A percentile compares a stretch with the other conserved stretches of the same genome.
These are phyloP conservation scores for Ceyx melanurus DNA, from an alignment of 2,113 vertebrate species.

Conservation along the genomic window DNA sequence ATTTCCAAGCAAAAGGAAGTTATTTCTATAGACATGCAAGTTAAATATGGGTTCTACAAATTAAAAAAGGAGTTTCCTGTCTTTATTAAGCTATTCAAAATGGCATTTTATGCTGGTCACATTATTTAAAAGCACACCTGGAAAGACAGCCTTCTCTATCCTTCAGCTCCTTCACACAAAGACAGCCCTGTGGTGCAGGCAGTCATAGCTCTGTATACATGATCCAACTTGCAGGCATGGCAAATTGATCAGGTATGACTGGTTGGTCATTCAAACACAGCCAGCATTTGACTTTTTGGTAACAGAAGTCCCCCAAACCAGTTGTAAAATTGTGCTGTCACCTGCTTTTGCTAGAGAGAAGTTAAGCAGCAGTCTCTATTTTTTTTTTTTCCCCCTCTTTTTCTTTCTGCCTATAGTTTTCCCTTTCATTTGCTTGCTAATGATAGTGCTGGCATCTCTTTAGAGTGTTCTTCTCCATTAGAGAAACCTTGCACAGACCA, in stretches of 20 bases:
- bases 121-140: background rate
- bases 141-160: background rate
- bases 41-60: background rate
- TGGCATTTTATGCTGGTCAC: background rate
- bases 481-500: background rate
- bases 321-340: background rate
- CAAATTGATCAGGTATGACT: background rate
- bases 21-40: background rate
- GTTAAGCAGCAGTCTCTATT: background rate
- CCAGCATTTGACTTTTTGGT: background rate
- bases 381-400: no score
- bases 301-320: background rate
- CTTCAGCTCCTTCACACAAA: background rate
- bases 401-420: background rate
- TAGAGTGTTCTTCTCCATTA: background rate
- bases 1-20: background rate
- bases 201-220: rapidly evolving
- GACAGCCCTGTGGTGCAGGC: background rate
- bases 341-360: background rate
- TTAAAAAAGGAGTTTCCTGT: background rate
- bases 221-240: background rate
- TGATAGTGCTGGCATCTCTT: background rate
- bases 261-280: background rate
- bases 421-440: background rate
- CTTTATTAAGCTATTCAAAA: background rate